Conservation (phyloP, 2,888 invertebrate species). For the Linnaemya vulpina region DNA sequence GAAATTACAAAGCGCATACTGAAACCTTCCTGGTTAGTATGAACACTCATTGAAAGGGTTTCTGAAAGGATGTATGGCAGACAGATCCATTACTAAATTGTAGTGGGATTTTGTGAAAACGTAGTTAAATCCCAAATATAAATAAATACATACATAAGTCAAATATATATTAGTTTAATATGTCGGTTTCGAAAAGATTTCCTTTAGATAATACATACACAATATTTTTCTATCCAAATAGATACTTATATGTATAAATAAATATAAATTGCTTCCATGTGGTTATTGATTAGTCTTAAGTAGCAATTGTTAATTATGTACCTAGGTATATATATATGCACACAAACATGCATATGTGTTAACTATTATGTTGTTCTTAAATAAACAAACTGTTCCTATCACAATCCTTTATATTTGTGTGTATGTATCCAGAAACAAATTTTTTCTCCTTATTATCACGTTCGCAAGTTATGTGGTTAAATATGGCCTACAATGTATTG, state of each 20-base stretch:
- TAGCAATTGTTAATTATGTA: neutral
- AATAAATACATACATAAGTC: too few species aligned
- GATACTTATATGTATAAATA: neutral
- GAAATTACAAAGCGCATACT: constrained; percentile 36
- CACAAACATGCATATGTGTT: too few species aligned
- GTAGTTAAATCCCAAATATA: too few species aligned
- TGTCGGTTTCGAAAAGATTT: neutral
- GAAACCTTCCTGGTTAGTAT: neutral
- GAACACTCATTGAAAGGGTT: neutral
- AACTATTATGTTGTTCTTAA: too few species aligned
- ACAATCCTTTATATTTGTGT: neutral
- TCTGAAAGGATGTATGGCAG: neutral
- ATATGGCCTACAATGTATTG: too few species aligned
- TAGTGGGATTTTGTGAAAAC: too few species aligned
- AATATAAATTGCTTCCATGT: neutral
- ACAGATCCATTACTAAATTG: neutral
- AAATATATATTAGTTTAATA: too few species aligned
- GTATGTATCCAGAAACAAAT: neutral
- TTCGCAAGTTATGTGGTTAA: too few species aligned
- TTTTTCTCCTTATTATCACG: too few species aligned
- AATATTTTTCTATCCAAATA: neutral
- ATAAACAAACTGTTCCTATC: neutral
- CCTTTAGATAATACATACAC: constrained; percentile 5
- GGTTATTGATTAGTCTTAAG: too few species aligned
- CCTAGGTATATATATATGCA: neutral